phyloP scores from a whole-genome alignment of 2,113 vertebrate genomes.

The Ivindomyrus marchei region DNA sequence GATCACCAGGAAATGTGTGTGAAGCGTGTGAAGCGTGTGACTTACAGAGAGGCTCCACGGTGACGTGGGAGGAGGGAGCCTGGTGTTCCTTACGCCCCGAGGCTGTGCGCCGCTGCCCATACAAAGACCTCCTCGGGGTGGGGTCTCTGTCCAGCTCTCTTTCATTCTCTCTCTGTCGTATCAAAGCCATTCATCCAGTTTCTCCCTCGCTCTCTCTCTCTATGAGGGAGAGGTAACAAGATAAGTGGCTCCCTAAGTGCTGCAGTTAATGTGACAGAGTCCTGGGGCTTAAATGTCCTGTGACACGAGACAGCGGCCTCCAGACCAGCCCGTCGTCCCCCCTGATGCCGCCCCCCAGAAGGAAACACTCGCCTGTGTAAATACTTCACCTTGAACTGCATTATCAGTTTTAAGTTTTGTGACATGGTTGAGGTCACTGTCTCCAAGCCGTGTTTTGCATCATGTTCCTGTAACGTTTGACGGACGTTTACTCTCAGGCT shows the following conservation, averaged over 20 bases:
- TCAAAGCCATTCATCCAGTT: neutral
- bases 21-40: neutral
- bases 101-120: neutral
- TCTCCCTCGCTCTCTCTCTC: neutral
- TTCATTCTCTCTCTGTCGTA: neutral
- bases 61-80: neutral
- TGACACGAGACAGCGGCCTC: neutral
- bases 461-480: neutral
- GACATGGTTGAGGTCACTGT: neutral
- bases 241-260: conserved; percentile 28
- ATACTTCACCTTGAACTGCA: neutral
- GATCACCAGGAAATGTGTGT: neutral
- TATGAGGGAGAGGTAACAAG: conserved; percentile 18
- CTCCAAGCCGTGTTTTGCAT: neutral
- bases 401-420: neutral
- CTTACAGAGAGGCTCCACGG: neutral
- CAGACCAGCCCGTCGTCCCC: neutral
- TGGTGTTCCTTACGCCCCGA: neutral
- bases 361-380: neutral
- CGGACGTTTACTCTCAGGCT: neutral
- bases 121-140: neutral
- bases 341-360: neutral
- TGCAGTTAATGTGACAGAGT: conserved; percentile 25
- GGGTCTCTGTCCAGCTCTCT: neutral
- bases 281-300: neutral